Evolutionary conservation across 2,888 invertebrate species (phyloP).

Genomic region (Rhodophaea formosa): DNA sequence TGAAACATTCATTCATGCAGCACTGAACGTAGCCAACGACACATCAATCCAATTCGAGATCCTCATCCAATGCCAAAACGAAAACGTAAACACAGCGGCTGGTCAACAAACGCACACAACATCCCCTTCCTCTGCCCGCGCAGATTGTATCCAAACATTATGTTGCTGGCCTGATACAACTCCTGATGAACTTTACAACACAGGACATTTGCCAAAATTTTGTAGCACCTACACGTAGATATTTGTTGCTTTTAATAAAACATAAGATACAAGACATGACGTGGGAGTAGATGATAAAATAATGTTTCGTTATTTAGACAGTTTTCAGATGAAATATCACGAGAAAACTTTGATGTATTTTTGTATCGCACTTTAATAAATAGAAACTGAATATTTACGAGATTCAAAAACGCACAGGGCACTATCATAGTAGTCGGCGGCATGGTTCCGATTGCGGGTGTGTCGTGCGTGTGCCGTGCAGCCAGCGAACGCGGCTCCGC

Average conservation of each 20-base stretch:
- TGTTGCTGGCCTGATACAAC: constrained; percentile 51
- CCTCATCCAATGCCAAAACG: constrained; percentile 68
- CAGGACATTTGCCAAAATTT: constrained; percentile 47
- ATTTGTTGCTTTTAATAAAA: constrained; percentile 44
- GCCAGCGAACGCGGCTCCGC: constrained; percentile 50
- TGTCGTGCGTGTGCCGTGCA: constrained; percentile 38
- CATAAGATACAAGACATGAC: constrained; percentile 9
- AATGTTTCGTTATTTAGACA: constrained; percentile 9
- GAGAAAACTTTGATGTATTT: constrained; percentile 1
- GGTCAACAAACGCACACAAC: constrained; percentile 61
- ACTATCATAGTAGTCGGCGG: constrained; percentile 78
- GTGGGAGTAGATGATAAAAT: constrained; percentile 20
- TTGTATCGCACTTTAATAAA: constrained; percentile 14
- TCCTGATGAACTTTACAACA: constrained; percentile 45
- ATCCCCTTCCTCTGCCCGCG: constrained; percentile 44
- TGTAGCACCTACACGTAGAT: constrained; percentile 33
- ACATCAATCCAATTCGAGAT: constrained; percentile 67
- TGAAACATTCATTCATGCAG: constrained; percentile 24
- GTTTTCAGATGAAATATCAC: background rate
- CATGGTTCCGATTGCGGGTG: constrained; percentile 68
- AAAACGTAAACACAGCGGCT: constrained; percentile 71
- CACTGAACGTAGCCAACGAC: constrained; percentile 52
- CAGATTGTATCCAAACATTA: constrained; percentile 46
- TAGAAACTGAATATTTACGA: constrained; percentile 35
- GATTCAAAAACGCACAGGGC: constrained; percentile 67